Evolutionary conservation across 2,113 vertebrate species (phyloP).

Genomic region (Ranitomeya variabilis): DNA sequence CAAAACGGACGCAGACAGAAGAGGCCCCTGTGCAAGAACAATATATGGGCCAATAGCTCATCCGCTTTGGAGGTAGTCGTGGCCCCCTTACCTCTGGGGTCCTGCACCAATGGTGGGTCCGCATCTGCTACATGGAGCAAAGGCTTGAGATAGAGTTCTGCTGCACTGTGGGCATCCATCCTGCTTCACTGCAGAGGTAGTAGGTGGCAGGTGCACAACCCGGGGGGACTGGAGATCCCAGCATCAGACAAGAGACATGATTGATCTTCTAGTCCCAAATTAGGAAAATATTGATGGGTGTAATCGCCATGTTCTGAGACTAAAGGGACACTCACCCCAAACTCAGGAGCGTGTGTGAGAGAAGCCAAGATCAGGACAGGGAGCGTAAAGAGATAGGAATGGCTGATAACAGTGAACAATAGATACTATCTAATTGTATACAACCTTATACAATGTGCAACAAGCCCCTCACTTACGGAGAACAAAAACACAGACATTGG

Average conservation of each 20-base stretch:
- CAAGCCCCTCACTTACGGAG: too few relatives aligned
- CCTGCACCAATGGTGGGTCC: too few relatives aligned
- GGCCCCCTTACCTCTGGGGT: too few relatives aligned
- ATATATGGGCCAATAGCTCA: too few relatives aligned
- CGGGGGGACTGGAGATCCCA: neutral
- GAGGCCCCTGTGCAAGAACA: too few relatives aligned
- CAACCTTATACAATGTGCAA: too few relatives aligned
- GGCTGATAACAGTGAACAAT: neutral
- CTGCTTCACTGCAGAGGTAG: neutral
- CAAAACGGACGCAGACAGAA: too few relatives aligned
- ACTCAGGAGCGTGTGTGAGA: neutral
- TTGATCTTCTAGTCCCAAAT: neutral
- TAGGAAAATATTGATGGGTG: neutral
- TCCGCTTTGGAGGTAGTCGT: too few relatives aligned
- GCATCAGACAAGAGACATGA: neutral
- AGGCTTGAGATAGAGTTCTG: neutral
- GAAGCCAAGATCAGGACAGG: too few relatives aligned
- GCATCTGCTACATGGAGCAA: neutral
- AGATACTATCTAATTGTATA: neutral
- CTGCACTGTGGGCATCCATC: neutral
- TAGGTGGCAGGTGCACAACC: neutral
- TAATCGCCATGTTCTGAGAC: neutral
- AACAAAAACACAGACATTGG: too few relatives aligned
- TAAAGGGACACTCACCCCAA: neutral
- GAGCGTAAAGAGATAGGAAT: neutral